Evolutionary conservation across 2,113 vertebrate species (phyloP).

Genomic region (Rhinopomastus cyanomelas): DNA sequence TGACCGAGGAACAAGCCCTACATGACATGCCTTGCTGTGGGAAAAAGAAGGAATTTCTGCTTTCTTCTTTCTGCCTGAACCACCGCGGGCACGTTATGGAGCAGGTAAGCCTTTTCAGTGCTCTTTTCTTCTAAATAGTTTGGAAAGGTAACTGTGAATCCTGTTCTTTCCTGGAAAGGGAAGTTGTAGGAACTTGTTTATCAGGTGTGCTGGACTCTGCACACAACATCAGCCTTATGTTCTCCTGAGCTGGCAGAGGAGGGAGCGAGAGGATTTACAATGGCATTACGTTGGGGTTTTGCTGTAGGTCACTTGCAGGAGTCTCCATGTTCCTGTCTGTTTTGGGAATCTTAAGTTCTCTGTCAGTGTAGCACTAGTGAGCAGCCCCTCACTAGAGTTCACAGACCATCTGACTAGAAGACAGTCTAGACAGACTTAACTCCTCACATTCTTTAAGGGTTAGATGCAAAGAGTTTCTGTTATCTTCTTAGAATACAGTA

Average conservation of each 20-base stretch:
- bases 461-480: neutral
- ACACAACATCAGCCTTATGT: fast-evolving
- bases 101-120: neutral
- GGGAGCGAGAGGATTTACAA: neutral
- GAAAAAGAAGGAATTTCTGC: neutral
- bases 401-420: neutral
- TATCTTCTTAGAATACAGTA: neutral
- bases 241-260: neutral
- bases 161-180: neutral
- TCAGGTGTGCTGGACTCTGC: no score
- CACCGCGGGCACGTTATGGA: fast-evolving
- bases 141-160: neutral
- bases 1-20: no score
- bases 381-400: neutral
- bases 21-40: neutral
- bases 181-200: fast-evolving
- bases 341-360: neutral
- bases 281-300: neutral
- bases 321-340: neutral
- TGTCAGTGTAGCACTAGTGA: neutral
- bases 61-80: neutral
- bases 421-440: neutral
- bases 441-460: neutral
- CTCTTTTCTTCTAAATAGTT: neutral
- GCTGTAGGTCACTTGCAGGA: fast-evolving